Evolutionary conservation across 1,140 invertebrate species (phyloP).

Genomic region (Tetraneura akinire): DNA sequence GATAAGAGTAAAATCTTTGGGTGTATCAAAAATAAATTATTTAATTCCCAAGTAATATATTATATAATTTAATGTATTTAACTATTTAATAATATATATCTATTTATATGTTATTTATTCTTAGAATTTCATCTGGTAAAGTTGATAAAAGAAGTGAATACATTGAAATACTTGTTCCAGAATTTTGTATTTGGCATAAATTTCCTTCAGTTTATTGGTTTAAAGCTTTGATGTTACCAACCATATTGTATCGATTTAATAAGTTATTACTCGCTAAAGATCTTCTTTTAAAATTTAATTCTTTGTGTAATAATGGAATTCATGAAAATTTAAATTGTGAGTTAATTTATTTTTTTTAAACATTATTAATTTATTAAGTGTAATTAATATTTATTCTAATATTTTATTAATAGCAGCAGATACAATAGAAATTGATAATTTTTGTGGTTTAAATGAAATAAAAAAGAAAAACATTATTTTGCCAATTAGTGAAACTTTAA

Average conservation of each 20-base stretch:
- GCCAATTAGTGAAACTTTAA: conserved; percentile 40
- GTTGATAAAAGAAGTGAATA: conserved; percentile 64
- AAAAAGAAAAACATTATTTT: conserved; percentile 38
- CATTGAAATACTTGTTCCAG: conserved; percentile 76
- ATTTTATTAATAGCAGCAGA: conserved; percentile 55
- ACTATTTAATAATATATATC: neutral
- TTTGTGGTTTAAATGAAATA: conserved; percentile 6
- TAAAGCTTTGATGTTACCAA: conserved; percentile 84
- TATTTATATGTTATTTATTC: neutral
- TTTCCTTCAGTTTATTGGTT: conserved; percentile 88
- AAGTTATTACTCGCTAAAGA: conserved; percentile 80
- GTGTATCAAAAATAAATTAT: conserved; percentile 70
- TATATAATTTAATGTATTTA: neutral
- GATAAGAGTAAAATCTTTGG: conserved; percentile 73
- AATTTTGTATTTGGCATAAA: conserved; percentile 73
- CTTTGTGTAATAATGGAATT: conserved; percentile 48
- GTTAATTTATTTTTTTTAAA: neutral
- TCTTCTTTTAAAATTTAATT: conserved; percentile 67
- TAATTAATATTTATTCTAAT: no score
- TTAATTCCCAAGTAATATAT: conserved; percentile 67
- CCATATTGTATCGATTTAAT: conserved; percentile 78
- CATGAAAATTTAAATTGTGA: neutral
- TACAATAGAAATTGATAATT: conserved; percentile 44
- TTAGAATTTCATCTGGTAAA: conserved; percentile 11
- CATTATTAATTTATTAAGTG: no score